Base-by-base conservation (phyloP, 1,140 invertebrate genomes). In the Neodiprion virginianus region DNA sequence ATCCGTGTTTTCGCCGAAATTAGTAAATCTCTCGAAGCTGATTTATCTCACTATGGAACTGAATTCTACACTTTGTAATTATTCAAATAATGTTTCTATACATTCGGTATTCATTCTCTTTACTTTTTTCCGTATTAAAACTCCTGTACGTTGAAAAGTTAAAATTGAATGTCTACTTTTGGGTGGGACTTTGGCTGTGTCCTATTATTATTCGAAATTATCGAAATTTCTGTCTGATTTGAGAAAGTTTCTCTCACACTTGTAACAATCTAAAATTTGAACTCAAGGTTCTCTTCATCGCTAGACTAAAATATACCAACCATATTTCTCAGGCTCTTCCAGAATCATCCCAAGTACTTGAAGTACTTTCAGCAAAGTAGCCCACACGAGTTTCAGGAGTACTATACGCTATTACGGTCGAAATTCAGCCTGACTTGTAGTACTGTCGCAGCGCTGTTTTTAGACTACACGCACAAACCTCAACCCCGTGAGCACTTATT, bases 351-450 rank as follows among this genome's bases (percentile, higher is more conserved):
- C 8, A 66, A 73, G 69, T 75, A 72, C 48, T 14, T 75, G 7
- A 73, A 75, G 40, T 75, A 75, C 48, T 75, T 75, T 17, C 75
- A 73, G 8, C 48, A 61, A 7, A 71, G 72, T 23, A 48, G 61
- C 21, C 53, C 69, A 61, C 75, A 71, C 5, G 48, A 75, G 68
- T 75, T 75, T 67, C 48, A 69, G 28, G 66, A 61, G 28, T 66
- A 78, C 21, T 70, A 4, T 61, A 12, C 77, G 3, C 75, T 69
- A 72, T 50, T 79, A 23, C 76, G 76, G n/a, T 74, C 74, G 14
- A 75, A 78, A 40, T 78, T 78, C 48, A 66, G 66, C 0, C 49
- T 21, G 14, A 70, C 76, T 21, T 79, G 69, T 14, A 74, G 53
- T 2, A 23, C 53, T 61, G 11, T 76, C 0, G 67, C 65, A 14